phyloP scores from a whole-genome alignment of 1,140 invertebrate genomes.

The Andricus grossulariae region DNA sequence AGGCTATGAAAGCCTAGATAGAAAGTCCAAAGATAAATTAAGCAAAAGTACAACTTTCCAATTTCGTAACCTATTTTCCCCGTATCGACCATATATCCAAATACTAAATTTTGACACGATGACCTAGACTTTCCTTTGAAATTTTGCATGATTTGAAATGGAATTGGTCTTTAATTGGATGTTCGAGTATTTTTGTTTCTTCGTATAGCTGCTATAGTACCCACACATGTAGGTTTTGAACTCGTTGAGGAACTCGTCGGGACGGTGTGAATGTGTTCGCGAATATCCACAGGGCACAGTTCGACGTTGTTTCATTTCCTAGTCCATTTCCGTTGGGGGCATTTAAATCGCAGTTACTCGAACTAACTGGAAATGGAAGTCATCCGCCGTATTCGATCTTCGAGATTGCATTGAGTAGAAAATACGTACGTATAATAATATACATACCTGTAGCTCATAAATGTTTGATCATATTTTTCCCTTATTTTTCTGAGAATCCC shows the following conservation, averaged over 20 bases:
- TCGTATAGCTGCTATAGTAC: neutral
- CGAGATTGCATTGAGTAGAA: slow-evolving; percentile 49
- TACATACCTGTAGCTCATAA: neutral
- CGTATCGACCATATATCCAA: no score
- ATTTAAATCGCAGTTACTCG: slow-evolving; percentile 70
- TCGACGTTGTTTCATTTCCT: slow-evolving; percentile 71
- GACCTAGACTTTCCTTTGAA: no score
- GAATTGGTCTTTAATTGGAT: no score
- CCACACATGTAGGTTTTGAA: neutral
- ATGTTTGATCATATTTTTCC: no score
- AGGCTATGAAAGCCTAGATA: no score
- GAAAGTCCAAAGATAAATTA: no score
- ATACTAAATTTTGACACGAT: no score
- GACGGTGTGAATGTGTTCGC: slow-evolving; percentile 49
- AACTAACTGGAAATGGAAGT: slow-evolving; percentile 68
- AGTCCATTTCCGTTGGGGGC: slow-evolving; percentile 71
- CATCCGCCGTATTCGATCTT: slow-evolving; percentile 61
- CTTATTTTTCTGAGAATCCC: no score
- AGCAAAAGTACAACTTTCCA: no score
- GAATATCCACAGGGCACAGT: slow-evolving; percentile 44
- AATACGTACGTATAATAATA: neutral
- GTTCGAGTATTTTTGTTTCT: no score
- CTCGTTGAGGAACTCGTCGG: neutral
- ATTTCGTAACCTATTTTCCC: no score
- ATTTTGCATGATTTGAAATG: no score